Evolutionary conservation across 1,140 invertebrate genomes (phyloP).

Genomic region (Zaprionus nigranus): DNA sequence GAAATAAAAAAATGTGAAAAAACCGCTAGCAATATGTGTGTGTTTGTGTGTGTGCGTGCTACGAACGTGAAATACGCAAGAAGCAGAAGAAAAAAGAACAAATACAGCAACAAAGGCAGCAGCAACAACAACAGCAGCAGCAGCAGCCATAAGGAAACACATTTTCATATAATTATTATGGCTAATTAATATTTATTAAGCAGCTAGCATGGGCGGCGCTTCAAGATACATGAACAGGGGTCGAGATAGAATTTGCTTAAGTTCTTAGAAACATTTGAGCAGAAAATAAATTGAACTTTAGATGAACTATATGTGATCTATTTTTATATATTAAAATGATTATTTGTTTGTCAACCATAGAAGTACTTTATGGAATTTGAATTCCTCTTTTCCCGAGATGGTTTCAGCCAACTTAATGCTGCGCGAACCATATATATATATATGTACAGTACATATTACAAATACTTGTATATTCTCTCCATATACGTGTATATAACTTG

Average conservation of each 20-base stretch:
- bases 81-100: constrained; percentile 27
- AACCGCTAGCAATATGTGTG: background rate
- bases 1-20: constrained; percentile 1
- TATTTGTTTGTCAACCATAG: no score
- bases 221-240: background rate
- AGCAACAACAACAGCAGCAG: constrained; percentile 10
- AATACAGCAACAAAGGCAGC: constrained; percentile 20
- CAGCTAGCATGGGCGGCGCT: constrained; percentile 13
- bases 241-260: no score
- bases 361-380: no score
- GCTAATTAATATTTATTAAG: constrained; percentile 78
- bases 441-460: no score
- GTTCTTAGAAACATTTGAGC: background rate
- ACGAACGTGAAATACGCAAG: constrained; percentile 28
- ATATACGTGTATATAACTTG: background rate
- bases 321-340: no score
- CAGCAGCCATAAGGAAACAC: constrained; percentile 22
- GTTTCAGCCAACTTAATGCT: no score
- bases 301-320: no score
- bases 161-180: constrained; percentile 71
- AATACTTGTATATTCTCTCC: background rate
- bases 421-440: no score
- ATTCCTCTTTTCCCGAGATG: no score
- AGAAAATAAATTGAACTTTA: no score
- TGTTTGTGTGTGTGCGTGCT: constrained; percentile 12